These are phyloP conservation scores for Eupithecia exiguata DNA, from an alignment of 2,888 invertebrate species.

Conservation along the genomic window DNA sequence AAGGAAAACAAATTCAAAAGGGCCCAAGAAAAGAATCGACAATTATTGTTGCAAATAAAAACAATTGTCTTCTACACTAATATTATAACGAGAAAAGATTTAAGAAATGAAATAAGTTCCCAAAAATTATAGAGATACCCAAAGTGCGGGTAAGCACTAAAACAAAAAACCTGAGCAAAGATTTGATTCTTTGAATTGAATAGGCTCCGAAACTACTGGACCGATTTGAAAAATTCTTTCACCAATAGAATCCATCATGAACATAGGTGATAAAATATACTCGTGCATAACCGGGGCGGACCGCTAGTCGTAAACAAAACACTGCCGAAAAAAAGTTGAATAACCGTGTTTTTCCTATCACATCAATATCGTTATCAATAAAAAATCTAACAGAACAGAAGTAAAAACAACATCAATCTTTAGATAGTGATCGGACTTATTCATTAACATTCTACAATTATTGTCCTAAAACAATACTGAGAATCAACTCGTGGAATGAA, in stretches of 20 bases:
- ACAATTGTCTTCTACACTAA: neutral
- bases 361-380: conserved; percentile 22
- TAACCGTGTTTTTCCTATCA: neutral
- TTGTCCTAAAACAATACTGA: conserved; percentile 70
- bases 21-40: neutral
- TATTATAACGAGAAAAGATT: no score
- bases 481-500: conserved; percentile 67
- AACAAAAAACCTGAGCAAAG: no score
- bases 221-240: no score
- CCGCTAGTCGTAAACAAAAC: neutral
- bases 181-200: no score
- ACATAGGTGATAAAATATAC: no score
- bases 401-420: conserved; percentile 49
- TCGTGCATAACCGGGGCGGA: no score
- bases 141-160: no score
- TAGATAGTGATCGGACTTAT: conserved; percentile 63
- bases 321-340: neutral
- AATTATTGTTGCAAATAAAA: neutral
- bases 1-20: neutral
- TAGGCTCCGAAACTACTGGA: no score
- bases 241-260: no score
- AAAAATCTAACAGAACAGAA: conserved; percentile 36
- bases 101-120: no score
- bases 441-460: conserved; percentile 71
- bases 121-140: no score